Base-by-base conservation (phyloP, 2,797 vertebrate species). In the Lepidocolaptes lacrymiger region DNA sequence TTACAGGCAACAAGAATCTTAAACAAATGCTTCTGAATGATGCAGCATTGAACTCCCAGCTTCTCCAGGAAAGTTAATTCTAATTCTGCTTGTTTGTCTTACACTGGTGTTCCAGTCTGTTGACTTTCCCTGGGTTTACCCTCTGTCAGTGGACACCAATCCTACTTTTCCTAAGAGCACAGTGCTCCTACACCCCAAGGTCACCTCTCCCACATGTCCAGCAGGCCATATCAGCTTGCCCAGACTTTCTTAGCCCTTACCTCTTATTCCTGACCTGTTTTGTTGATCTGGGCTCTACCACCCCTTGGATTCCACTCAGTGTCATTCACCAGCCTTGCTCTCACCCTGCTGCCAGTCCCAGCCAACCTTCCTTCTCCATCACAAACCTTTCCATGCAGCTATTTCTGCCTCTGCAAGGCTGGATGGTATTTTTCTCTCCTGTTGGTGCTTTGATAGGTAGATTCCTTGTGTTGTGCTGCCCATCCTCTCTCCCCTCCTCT, bases 221-320 rank as follows among this genome's bases (percentile, higher is more conserved):
- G 37, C 36, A 49, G 37, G 44, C 34, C 7, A 0, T 20, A 32
- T 10, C 44, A 2, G 1, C 18, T 61, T 30, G 24, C n/a, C 61
- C 76, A 54, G 22, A 41, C 43, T 6, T 30, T 61, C 55, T 36
- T 11, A 2, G 10, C 63, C 39, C 78, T 54, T 6, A 2, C 10
- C 48, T 30, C 9, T 71, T 46, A 5, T 2, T 3, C 10, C 34
- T 63, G 26, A 32, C 36, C 32, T n/a, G 34, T 23, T 30, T 39
- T 20, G 13, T 10, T 8, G 18, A 5, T 44, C 16, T 62, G 54
- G 15, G 32, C 10, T 67, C 20, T 89, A 21, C 58, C 36, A 44
- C 23, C 52, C 67, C 78, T 21, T 69, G 55, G 46, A 23, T 44
- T 63, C 56, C 24, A 6, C 71, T 27, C 34, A 9, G 34, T 12